Evolutionary conservation across 2,797 vertebrate species (phyloP), one percentile per base, ranked within the genome.

Genomic region (Notolepis coatsorum): DNA sequence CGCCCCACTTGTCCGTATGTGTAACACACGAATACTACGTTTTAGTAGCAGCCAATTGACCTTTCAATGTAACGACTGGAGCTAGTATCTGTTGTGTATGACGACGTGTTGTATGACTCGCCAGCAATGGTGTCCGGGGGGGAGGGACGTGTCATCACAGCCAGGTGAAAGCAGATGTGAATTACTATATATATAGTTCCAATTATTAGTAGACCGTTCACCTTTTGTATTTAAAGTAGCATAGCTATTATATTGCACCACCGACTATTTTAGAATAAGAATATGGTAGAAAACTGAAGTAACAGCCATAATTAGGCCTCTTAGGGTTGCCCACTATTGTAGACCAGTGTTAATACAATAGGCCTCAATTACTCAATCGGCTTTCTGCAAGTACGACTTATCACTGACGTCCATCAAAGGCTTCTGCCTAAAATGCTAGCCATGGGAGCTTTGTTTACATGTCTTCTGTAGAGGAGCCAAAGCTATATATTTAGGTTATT

Each of bases 71-170:
- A n/a, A n/a, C n/a, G 48, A 52, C 42, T 35, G 31, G 24, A 51
- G 73, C 64, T 81, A 76, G 73, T 58, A 42, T 54, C 18, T 66
- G 45, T 30, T 64, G 73, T 74, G 77, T 62, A 68, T 82, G 85
- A 73, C 77, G 88, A 91, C 89, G 89, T 91, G 89, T 82, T 77
- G 73, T 68, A 74, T 33, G 81, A 73, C 21, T 73, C 75, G 72
- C 45, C 57, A 84, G 89, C 82, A 89, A 89, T 89, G 88, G 87
- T 81, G 88, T 83, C 77, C 63, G 82, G 72, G 46, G 64, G 50
- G 72, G 68, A 57, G 35, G 13, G 3, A n/a, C 5, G n/a, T 9
- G 3, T 90, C 86, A 85, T 78, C 77, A 57, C 2, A 63, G 7
- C 12, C 84, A 84, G 84, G 81, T 85, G 84, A 74, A n/a, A 81